Base-by-base conservation (phyloP, 2,888 invertebrate species). In the Nipponacmea schrenckii region DNA sequence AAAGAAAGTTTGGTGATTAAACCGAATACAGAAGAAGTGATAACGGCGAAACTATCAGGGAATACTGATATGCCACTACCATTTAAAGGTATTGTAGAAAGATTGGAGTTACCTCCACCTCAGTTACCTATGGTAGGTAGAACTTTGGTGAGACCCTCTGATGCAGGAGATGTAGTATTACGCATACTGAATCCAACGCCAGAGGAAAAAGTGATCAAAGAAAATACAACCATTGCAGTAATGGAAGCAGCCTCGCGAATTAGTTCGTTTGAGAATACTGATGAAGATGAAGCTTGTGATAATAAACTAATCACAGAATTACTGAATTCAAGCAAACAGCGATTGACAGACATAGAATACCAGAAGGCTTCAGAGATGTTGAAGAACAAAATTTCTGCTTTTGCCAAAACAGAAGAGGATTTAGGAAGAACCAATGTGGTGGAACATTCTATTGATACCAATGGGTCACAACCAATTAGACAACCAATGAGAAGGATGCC, bases 401-500 rank as follows among this genome's bases (percentile, higher is more conserved):
- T n/a, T n/a, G n/a, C n/a, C n/a, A n/a, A n/a, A n/a, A n/a, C n/a
- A n/a, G n/a, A n/a, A n/a, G n/a, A n/a, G n/a, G n/a, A n/a, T n/a
- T n/a, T n/a, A n/a, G n/a, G n/a, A n/a, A n/a, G n/a, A n/a, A n/a
- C n/a, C n/a, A n/a, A n/a, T n/a, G n/a, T n/a, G n/a, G n/a, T 48
- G 12, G 14, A 48, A 17, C 48, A 48, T 17, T 15, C 14, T 48
- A 48, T 48, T 48, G 48, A 48, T 48, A 48, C 48, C 12, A 17
- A 17, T 17, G 17, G 14, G 17, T 48, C 48, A 12, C 12, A 17
- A 17, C 48, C 74, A 12, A 56, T 77, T 5, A 74, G 70, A n/a
- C 77, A 79, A 62, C 50, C 70, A 8, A 71, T 75, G 27, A 75
- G 74, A 44, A 64, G 69, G 24, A 75, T 79, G 45, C 74, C 76